phyloP scores from a whole-genome alignment of 2,888 invertebrate genomes.

The Cephus pygmeus region DNA sequence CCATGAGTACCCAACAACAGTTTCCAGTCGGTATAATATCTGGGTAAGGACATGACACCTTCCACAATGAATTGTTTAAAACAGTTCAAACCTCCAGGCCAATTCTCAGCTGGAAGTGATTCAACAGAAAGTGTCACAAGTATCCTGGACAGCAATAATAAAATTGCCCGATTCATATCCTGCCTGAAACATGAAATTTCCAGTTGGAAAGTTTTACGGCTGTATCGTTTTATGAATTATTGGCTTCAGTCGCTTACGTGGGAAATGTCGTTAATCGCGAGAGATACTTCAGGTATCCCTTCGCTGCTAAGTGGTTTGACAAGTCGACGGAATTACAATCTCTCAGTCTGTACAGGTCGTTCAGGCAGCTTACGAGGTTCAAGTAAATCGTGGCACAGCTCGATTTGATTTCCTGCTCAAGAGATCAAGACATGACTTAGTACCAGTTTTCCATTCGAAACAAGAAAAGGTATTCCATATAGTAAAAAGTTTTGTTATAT shows the following conservation, averaged over 20 bases:
- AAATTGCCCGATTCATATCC: background rate
- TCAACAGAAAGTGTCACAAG: slow-evolving; percentile 3
- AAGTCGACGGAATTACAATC: slow-evolving; percentile 29
- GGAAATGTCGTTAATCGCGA: slow-evolving; percentile 30
- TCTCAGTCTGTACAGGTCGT: slow-evolving; percentile 32
- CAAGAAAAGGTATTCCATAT: background rate
- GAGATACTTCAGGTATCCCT: slow-evolving; percentile 44
- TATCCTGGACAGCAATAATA: slow-evolving; percentile 11
- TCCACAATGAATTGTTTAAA: slow-evolving; percentile 32
- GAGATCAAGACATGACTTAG: background rate
- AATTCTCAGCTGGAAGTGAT: slow-evolving; percentile 8
- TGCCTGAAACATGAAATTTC: slow-evolving; percentile 3
- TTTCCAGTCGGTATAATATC: slow-evolving; percentile 22
- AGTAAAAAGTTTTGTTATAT: background rate
- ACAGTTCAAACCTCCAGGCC: slow-evolving; percentile 11
- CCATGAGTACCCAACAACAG: background rate
- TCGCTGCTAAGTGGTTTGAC: slow-evolving; percentile 36
- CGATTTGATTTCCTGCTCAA: background rate
- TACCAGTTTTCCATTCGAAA: background rate
- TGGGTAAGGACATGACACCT: slow-evolving; percentile 31
- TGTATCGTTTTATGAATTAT: background rate
- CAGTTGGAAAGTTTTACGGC: background rate
- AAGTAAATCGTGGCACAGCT: background rate
- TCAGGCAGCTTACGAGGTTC: slow-evolving; percentile 34
- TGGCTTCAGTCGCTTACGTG: background rate